phyloP scores from a whole-genome alignment of 2,888 invertebrate genomes.

The Hirtodrosophila histrioides region DNA sequence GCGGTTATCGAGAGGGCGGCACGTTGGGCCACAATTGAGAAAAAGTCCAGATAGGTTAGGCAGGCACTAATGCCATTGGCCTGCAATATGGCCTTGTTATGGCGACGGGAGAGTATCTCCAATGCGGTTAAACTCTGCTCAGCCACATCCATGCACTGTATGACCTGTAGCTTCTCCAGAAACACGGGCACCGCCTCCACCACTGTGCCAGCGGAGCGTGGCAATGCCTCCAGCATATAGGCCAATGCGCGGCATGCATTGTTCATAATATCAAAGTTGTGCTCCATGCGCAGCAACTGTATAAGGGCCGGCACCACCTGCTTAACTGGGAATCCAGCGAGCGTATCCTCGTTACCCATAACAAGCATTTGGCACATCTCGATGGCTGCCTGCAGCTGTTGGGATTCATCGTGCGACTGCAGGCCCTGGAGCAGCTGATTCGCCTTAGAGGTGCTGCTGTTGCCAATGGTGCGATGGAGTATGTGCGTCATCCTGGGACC shows the following conservation, averaged over 20 bases:
- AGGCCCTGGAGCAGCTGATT: conserved; percentile 96
- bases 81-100: conserved; percentile 97
- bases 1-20: conserved; percentile 98
- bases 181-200: conserved; percentile 99
- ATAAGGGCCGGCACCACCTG: conserved; percentile 98
- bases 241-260: conserved; percentile 99
- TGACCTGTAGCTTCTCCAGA: conserved; percentile 97
- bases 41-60: conserved; percentile 98
- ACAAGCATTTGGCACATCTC: conserved; percentile 99
- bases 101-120: conserved; percentile 97
- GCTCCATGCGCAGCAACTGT: conserved; percentile 96
- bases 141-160: conserved; percentile 99
- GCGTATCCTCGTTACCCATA: conserved; percentile 99
- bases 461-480: conserved; percentile 96
- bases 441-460: conserved; percentile 94
- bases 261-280: conserved; percentile 99
- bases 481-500: conserved; percentile 98
- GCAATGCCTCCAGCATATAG: conserved; percentile 99
- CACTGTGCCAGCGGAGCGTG: conserved; percentile 97
- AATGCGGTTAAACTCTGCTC: conserved; percentile 98
- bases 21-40: conserved; percentile 98
- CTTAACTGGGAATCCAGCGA: conserved; percentile 99
- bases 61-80: conserved; percentile 98
- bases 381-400: conserved; percentile 97
- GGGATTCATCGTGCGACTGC: conserved; percentile 97